Evolutionary conservation across 2,888 invertebrate species (phyloP), one percentile per base, ranked within the genome.

Genomic region (Drosophila percnosoma): DNA sequence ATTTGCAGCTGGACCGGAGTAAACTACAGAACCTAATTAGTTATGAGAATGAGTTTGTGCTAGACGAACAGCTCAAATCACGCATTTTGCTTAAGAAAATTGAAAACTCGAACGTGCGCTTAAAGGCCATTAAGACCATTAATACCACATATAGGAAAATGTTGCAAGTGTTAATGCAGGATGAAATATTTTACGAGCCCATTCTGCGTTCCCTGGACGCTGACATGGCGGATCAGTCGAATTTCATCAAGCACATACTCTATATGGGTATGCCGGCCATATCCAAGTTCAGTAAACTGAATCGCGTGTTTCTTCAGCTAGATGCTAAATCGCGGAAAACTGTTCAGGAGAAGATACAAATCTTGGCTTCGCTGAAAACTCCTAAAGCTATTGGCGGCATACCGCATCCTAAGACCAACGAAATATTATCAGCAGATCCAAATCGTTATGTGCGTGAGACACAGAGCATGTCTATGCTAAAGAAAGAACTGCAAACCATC

Each of bases 101-200:
- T 18, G 91, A 92, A 59, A 92, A 91, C 63, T 92, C 92, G 0
- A 83, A 87, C 65, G 90, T 93, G 0, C 91, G 93, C 0, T 42
- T 92, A 0, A 91, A 90, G 60, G 93, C 92, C 0, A 90, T 91
- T 10, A 91, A 82, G 59, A 87, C 91, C 0, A 89, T 93, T 2
- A 90, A 91, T 60, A 80, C 82, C 1, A 91, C 92, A 0, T 93
- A 93, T 68, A 86, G 82, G 48, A 91, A 89, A 67, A 90, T 93
- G 71, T 83, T 92, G 24, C 90, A 92, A 55, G 82, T 91, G 4
- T 75, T 92, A 4, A 34, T 74, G 8, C 84, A 91, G 40, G 93
- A 93, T 66, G 90, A 89, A 57, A 91, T 92, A 45, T 93, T 91
- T 63, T 93, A 92, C 70, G 92, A 92, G 45, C 92, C 93, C 1